Percentiles rank a stretch among this genome's conserved stretches.
These are phyloP conservation scores for Emydocephalus ijimae DNA, from an alignment of 2,113 vertebrate species.

Conservation along the genomic window DNA sequence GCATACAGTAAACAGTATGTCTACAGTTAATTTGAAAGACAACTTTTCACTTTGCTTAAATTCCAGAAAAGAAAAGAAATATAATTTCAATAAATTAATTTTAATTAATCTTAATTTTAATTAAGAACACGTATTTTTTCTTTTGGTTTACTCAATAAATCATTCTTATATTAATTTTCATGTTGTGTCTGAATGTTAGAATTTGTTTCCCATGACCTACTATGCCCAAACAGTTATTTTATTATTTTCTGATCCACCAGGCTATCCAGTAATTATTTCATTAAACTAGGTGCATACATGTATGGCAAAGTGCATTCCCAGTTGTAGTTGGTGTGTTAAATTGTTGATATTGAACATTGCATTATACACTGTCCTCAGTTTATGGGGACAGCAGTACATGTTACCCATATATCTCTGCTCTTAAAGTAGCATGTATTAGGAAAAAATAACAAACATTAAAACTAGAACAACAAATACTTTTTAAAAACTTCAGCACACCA, in stretches of 20 bases:
- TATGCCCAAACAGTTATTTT: not conserved
- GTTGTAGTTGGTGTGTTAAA: not conserved
- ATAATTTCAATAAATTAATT: no score
- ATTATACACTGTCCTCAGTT: no score
- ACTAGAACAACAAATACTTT: no score
- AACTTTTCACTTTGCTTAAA: slow-evolving; percentile 52
- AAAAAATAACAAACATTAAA: not conserved
- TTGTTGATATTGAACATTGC: not conserved
- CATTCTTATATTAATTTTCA: no score
- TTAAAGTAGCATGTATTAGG: not conserved
- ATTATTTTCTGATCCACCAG: not conserved
- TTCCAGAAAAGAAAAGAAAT: slow-evolving; percentile 14
- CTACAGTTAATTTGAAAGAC: slow-evolving; percentile 49
- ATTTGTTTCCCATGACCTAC: no score
- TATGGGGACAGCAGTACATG: no score
- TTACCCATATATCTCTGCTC: not conserved
- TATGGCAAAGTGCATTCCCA: not conserved
- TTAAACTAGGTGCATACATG: not conserved
- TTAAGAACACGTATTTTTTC: no score
- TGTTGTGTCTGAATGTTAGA: no score
- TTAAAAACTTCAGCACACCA: no score
- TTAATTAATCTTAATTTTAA: no score
- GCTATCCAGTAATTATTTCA: not conserved
- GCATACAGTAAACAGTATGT: slow-evolving; percentile 33
- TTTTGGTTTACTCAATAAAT: no score